These are phyloP conservation scores for Molorchus minor DNA, from an alignment of 2,888 invertebrate species.

Conservation along the genomic window DNA sequence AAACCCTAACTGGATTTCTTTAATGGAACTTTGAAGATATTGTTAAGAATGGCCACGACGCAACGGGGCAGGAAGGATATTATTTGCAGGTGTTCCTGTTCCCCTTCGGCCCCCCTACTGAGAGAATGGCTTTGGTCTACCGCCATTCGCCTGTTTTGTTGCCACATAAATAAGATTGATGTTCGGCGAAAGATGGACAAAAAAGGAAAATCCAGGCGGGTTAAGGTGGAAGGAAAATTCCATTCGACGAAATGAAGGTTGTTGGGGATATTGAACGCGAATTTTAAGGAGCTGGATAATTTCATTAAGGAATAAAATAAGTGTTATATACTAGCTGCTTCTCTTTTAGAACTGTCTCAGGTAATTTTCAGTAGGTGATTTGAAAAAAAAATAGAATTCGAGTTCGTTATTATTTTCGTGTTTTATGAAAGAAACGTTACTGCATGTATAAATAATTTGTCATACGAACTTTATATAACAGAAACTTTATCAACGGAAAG, in stretches of 20 bases:
- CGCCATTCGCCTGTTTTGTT: constrained; percentile 61
- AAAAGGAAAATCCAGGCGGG: constrained; percentile 31
- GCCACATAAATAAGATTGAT: constrained; percentile 64
- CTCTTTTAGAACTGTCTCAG: no score
- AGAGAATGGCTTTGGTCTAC: constrained; percentile 61
- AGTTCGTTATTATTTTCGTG: no score
- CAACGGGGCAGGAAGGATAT: constrained; percentile 44
- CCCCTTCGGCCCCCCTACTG: constrained; percentile 49
- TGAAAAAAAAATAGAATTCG: no score
- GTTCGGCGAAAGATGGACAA: constrained; percentile 53
- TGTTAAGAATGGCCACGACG: constrained; percentile 45
- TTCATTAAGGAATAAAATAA: no score
- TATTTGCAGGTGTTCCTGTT: constrained; percentile 53
- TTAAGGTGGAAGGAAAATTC: constrained; percentile 11
- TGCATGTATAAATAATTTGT: not conserved
- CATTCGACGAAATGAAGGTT: constrained; percentile 16
- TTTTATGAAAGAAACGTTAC: no score
- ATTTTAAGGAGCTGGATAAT: not conserved
- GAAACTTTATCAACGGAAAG: constrained; percentile 21
- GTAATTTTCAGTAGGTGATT: no score
- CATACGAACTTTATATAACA: not conserved
- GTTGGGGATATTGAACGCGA: constrained; percentile 13
- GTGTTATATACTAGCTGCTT: no score
- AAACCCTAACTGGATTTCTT: constrained; percentile 54
- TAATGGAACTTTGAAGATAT: constrained; percentile 54